These are phyloP conservation scores for Hoplostethus atlanticus DNA, from an alignment of 2,797 vertebrate genomes.

Conservation along the genomic window DNA sequence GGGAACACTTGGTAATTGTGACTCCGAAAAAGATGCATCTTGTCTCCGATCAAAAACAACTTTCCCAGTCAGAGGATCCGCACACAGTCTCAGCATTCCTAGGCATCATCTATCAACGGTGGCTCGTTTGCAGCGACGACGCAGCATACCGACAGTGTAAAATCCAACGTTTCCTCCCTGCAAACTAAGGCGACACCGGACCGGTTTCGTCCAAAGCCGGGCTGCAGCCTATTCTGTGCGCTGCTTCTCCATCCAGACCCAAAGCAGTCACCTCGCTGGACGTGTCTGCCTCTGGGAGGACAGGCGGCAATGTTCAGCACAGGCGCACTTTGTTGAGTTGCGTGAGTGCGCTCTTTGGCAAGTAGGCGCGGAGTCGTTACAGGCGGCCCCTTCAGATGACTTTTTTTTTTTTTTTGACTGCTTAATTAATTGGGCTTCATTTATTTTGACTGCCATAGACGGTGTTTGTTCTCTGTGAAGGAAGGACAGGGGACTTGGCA, in stretches of 20 bases:
- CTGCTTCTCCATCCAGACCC: conserved; percentile 15
- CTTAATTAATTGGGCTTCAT: conserved; percentile 41
- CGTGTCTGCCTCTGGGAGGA: conserved; percentile 35
- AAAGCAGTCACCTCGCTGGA: conserved; percentile 2
- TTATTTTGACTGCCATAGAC: neutral
- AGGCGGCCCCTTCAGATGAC: conserved; percentile 33
- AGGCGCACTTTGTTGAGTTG: conserved; percentile 61
- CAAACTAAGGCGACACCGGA: too few relatives aligned
- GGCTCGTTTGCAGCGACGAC: conserved; percentile 9
- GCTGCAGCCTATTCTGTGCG: neutral
- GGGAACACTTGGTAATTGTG: conserved; percentile 84
- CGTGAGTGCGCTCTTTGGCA: conserved; percentile 43
- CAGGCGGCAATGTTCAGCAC: conserved; percentile 48
- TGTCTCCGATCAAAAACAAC: conserved; percentile 51
- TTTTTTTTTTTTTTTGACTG: neutral
- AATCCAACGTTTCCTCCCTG: conserved; percentile 29
- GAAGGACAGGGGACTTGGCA: neutral
- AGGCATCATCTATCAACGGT: conserved; percentile 39
- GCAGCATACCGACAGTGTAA: neutral
- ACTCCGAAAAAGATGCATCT: conserved; percentile 88
- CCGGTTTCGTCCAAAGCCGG: neutral
- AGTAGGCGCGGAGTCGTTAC: conserved; percentile 22
- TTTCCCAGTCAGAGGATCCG: conserved; percentile 51
- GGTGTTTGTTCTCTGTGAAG: neutral
- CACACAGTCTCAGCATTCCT: conserved; percentile 39